Percentiles rank a stretch among this genome's conserved stretches.
Evolutionary conservation across 2,113 vertebrate genomes (phyloP).

Genomic region (Tupaia chinensis): DNA sequence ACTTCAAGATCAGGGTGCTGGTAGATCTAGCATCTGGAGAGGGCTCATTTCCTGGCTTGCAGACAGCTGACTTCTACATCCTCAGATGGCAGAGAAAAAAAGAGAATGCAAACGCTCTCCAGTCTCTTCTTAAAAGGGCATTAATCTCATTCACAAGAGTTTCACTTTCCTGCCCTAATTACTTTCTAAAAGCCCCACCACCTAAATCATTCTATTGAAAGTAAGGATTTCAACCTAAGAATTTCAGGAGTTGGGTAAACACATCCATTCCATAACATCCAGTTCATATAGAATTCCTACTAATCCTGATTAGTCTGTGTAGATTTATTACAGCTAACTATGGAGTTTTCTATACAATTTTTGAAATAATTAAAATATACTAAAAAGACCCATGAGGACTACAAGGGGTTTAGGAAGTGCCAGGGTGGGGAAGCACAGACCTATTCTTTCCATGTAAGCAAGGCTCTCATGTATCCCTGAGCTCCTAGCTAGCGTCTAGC

Average conservation of each 20-base stretch:
- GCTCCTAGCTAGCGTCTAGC: neutral
- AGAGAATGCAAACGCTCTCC: neutral
- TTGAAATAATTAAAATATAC: slow-evolving; percentile 29
- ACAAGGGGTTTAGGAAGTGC: neutral
- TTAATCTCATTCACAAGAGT: neutral
- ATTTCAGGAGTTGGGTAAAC: neutral
- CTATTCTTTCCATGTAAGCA: neutral
- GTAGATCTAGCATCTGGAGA: neutral
- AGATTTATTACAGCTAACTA: neutral
- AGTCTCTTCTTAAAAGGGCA: neutral
- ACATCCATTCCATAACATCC: neutral
- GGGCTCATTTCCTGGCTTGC: neutral
- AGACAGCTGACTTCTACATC: neutral
- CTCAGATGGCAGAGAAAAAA: neutral
- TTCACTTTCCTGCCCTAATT: neutral
- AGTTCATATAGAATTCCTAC: neutral
- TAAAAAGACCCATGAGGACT: neutral
- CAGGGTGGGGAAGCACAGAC: neutral
- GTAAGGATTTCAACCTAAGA: neutral
- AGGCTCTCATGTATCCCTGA: neutral
- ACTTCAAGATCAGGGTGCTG: neutral
- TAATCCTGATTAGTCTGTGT: neutral
- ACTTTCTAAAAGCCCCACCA: neutral
- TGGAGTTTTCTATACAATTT: neutral
- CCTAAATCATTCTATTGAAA: neutral